Percentiles rank a stretch among this genome's conserved stretches.
phyloP scores from a whole-genome alignment of 2,797 vertebrate genomes.

The Spea hammondii region DNA sequence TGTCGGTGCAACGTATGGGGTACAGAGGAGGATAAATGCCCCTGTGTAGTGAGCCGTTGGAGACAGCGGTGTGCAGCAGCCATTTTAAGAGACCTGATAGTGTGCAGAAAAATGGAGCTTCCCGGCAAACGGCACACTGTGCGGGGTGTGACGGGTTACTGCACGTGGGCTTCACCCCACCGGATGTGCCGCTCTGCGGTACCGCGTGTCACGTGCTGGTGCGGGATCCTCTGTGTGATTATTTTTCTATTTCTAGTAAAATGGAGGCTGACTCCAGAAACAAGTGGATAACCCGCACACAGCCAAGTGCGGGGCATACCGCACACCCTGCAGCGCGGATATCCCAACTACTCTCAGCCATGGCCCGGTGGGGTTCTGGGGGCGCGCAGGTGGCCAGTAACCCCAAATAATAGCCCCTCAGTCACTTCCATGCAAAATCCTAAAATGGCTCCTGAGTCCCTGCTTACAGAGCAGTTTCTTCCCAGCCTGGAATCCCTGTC shows the following conservation, averaged over 20 bases:
- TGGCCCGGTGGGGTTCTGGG: no score
- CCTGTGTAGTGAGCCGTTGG: not conserved
- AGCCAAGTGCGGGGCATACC: not conserved
- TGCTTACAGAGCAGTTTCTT: no score
- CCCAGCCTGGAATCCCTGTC: no score
- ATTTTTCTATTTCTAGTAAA: not conserved
- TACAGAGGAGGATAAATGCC: constrained; percentile 17
- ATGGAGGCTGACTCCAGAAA: not conserved
- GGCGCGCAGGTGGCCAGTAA: no score
- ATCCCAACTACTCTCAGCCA: no score
- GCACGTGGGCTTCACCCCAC: no score
- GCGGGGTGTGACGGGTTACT: not conserved
- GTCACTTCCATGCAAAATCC: no score
- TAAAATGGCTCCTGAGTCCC: no score
- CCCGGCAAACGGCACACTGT: not conserved
- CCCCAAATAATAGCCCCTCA: no score
- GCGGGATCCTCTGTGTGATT: not conserved
- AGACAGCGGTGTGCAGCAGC: constrained; percentile 45
- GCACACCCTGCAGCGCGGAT: not conserved
- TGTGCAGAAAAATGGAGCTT: constrained; percentile 25
- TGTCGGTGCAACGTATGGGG: constrained; percentile 31
- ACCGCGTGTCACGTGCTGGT: no score
- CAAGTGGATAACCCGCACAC: not conserved
- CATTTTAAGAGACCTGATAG: constrained; percentile 37
- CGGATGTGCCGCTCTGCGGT: no score